Evolutionary conservation across 2,888 invertebrate genomes (phyloP), one percentile per base, ranked within the genome.

Genomic region (Cyclophora punctaria): DNA sequence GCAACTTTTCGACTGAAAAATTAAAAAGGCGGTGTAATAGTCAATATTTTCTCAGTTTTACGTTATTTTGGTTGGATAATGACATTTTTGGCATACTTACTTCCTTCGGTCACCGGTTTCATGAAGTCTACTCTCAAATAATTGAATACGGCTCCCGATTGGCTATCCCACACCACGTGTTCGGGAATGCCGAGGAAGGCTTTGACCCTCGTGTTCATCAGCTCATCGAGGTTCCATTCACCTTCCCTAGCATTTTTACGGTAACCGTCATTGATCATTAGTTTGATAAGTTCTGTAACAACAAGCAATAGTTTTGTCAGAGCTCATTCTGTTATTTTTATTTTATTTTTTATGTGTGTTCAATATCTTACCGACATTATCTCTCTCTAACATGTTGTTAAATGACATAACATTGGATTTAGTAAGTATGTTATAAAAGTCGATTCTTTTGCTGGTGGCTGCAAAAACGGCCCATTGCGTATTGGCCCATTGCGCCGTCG

Each of bases 401-500:
- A 20, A 20, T 1, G 20, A 20, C 20, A 20, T 20, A 20, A 52
- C 68, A n/a, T 59, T 42, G 73, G 75, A 81, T 66, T 90, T 90
- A 3, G 89, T 90, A 4, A 94, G 76, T 55, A 96, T 94, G 71
- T 97, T 95, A 73, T 96, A 96, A 71, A 96, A 95, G 71, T 95
- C 94, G 4, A 96, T 93, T 7, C 79, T 84, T 4, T 37, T 37
- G 34, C 86, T 82, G 0, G 95, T 92, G n/a, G 89, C 89, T 0
- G 66, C 56, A n/a, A 90, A 71, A 5, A 96, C 91, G 0, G 92
- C 89, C 2, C 61, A 43, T 74, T 96, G 94, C 0, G 94, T 92
- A 0, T 64, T 57, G 6, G 89, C 79, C 94, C 94, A 96, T 47
- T 91, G 85, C 0, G 66, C 48, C 0, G 93, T 94, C 0, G 96